Conservation (phyloP, 2,888 invertebrate species). For the Phengaris alcon region DNA sequence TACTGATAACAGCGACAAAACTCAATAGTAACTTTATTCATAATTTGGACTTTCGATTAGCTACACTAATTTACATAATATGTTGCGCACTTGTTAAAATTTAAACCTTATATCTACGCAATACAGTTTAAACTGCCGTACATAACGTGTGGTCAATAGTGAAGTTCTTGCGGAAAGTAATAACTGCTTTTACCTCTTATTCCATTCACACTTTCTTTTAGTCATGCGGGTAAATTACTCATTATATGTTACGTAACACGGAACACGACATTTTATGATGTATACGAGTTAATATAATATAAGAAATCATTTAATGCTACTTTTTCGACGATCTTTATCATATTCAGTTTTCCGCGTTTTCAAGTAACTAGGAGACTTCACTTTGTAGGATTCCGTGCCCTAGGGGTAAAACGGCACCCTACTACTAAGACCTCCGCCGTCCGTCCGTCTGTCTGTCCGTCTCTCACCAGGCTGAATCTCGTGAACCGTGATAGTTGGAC, state of each 20-base stretch:
- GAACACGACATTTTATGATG: slow-evolving; percentile 10
- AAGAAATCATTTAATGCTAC: neutral
- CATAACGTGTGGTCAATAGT: slow-evolving; percentile 27
- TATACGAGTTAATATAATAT: neutral
- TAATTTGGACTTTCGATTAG: neutral
- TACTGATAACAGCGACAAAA: neutral
- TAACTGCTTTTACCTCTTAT: slow-evolving; percentile 41
- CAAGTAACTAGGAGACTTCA: too few relatives aligned
- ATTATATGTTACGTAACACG: slow-evolving; percentile 21
- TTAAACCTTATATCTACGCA: neutral
- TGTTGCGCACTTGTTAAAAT: neutral
- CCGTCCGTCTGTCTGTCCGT: too few relatives aligned
- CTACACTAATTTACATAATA: neutral
- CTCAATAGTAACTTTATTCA: slow-evolving; percentile 7
- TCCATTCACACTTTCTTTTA: slow-evolving; percentile 42
- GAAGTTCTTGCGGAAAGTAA: slow-evolving; percentile 30
- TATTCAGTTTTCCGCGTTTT: neutral
- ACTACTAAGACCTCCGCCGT: too few relatives aligned
- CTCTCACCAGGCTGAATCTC: too few relatives aligned
- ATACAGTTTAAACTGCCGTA: slow-evolving; percentile 27
- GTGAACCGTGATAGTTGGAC: too few relatives aligned
- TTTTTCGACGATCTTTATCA: neutral
- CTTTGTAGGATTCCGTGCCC: too few relatives aligned
- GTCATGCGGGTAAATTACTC: slow-evolving; percentile 33
- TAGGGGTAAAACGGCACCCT: too few relatives aligned